Base-by-base conservation (phyloP, 2,888 invertebrate genomes). In the Coremacera marginata region DNA sequence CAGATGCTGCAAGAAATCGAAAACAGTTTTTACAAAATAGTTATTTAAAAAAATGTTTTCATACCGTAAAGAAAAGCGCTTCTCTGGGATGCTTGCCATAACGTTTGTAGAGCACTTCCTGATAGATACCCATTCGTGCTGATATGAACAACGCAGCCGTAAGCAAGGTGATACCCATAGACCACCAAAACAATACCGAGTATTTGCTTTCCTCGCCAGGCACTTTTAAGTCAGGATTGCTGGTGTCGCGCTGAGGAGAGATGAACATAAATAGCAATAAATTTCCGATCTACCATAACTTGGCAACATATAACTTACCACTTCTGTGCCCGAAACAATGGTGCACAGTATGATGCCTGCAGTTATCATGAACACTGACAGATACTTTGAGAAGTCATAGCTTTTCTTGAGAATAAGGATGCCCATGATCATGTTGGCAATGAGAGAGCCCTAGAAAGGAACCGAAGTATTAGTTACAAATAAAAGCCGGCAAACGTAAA, bases 371-470 rank as follows among this genome's bases (percentile, higher is more conserved):
- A 94, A 89, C 8, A 99, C 96, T 0, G 99, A 96, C 9, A 97
- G 79, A 89, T 98, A 98, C 89, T 99, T 98, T 49, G 94, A 92
- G 3, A 93, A 89, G 1, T 93, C 91, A 85, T 98, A 98, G 70
- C 91, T 91, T 86, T 95, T 96, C 84, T 96, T 95, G 55, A 98
- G 89, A 79, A 99, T 94, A 83, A 97, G 91, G 52, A 97, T 95
- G 16, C 98, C 97, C 93, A 99, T 95, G 49, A 98, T 92, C 94
- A 99, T 95, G 89, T 98, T 99, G 0, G 98, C 97, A 91, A 99
- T 96, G 44, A 99, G 90, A 4, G 98, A 98, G 1, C 98, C 98
- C 84, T 84, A 27, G 9, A 65, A 31, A 68, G 31, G 4, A 60
- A 37, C 8, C 5, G 1, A 3, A 9, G 11, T 68, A n/a, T 63